phyloP scores from a whole-genome alignment of 2,113 vertebrate genomes.

The Leucoraja erinaceus region DNA sequence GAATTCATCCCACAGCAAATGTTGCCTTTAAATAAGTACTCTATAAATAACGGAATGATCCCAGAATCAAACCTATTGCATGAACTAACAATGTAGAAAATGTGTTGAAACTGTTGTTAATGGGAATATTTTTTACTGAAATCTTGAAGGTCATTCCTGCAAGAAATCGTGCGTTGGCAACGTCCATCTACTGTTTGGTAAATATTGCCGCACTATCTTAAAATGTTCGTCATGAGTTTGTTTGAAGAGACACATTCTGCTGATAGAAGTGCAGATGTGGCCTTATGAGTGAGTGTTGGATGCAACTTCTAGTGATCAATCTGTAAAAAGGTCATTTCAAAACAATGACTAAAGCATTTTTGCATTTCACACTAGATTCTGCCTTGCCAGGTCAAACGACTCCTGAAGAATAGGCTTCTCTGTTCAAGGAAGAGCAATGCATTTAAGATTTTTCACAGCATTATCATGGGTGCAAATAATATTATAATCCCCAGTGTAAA shows the following conservation, averaged over 20 bases:
- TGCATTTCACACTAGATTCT: background rate
- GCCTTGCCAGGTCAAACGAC: background rate
- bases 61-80: background rate
- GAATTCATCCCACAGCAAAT: background rate
- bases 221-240: slow-evolving; percentile 25
- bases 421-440: slow-evolving; percentile 10
- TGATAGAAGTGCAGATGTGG: background rate
- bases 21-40: background rate
- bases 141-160: background rate
- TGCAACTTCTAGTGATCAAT: background rate
- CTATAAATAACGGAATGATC: background rate
- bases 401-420: background rate
- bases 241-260: background rate
- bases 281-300: background rate
- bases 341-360: slow-evolving; percentile 11
- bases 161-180: background rate
- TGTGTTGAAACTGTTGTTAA: background rate
- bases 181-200: background rate
- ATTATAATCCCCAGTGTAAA: background rate
- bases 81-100: background rate
- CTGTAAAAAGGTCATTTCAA: slow-evolving; percentile 21
- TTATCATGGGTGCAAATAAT: background rate
- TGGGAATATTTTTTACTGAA: background rate
- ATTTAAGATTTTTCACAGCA: background rate
- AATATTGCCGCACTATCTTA: background rate